These are phyloP conservation scores for Heliconius hermathena DNA, from an alignment of 1,140 invertebrate species.

Conservation along the genomic window DNA sequence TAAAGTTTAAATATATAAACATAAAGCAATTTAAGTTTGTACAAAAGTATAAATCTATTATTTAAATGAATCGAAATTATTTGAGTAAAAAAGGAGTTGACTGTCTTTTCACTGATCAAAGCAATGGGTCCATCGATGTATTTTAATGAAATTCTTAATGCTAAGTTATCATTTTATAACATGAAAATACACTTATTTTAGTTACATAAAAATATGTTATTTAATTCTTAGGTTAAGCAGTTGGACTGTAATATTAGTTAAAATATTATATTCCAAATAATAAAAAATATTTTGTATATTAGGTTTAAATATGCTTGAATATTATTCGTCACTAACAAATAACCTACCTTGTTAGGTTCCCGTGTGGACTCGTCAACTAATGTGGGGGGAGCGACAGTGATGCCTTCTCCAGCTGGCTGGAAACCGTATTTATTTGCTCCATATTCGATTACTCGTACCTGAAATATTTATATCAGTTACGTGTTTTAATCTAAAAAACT, in stretches of 20 bases:
- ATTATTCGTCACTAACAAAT: background rate
- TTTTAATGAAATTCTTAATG: background rate
- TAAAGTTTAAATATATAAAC: background rate
- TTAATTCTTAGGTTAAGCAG: no score
- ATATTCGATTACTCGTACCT: slow-evolving; percentile 92
- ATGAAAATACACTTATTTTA: background rate
- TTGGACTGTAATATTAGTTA: background rate
- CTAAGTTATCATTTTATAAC: no score
- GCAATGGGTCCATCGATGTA: no score
- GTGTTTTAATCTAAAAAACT: background rate
- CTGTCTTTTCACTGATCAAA: no score
- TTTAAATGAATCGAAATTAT: no score
- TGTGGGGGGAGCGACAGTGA: slow-evolving; percentile 91
- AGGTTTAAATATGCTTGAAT: background rate
- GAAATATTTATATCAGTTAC: slow-evolving; percentile 29
- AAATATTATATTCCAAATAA: no score
- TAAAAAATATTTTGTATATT: no score
- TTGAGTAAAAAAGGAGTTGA: no score
- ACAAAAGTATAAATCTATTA: no score
- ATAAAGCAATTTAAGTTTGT: no score
- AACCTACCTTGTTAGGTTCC: slow-evolving; percentile 54
- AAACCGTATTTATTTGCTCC: slow-evolving; percentile 94
- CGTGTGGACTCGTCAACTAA: slow-evolving; percentile 85
- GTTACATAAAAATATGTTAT: background rate
- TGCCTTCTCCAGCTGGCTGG: slow-evolving; percentile 92